Evolutionary conservation across 2,888 invertebrate genomes (phyloP), one percentile per base, ranked within the genome.

Genomic region (Chymomyza caudatula): DNA sequence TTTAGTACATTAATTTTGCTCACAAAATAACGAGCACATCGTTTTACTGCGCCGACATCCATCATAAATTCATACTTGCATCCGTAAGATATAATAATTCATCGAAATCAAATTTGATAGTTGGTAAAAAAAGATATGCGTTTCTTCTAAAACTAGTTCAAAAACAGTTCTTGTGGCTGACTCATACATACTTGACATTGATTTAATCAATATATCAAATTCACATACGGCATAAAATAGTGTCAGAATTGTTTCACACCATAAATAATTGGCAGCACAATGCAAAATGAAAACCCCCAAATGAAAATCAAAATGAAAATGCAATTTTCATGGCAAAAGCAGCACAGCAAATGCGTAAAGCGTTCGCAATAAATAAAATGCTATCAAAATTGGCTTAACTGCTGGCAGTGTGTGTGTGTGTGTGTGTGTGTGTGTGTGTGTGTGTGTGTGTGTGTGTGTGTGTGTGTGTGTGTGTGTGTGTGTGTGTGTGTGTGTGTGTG

Each of bases 311-410:
- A 47, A 47, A 37, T 37, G 47, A 25, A 13, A 29, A 54, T 56
- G 56, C 37, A 56, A 17, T 43, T 56, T 56, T 56, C n/a, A 17
- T 54, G 15, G 4, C 3, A 44, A 57, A 57, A 44, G 3, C 43
- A 23, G 53, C 53, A 20, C 44, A 44, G 15, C 57, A 47, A 42
- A 43, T 44, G 44, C 57, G 13, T 6, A 44, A 57, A 44, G 20
- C 23, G 44, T 19, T 19, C 3, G 8, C 20, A 25, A 56, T 43
- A 56, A 56, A 56, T 43, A 81, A 81, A 76, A 66, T 61, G 67
- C 73, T 13, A 81, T 79, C 84, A 76, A 76, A 81, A 84, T 72
- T 82, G 85, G 82, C 74, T 71, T 74, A 78, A 74, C 64, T 71
- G 73, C 25, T 47, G n/a, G 6, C 15, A 15, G 60, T 62, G 25